Evolutionary conservation across 2,113 vertebrate genomes (phyloP).

Genomic region (Nymphicus hollandicus): DNA sequence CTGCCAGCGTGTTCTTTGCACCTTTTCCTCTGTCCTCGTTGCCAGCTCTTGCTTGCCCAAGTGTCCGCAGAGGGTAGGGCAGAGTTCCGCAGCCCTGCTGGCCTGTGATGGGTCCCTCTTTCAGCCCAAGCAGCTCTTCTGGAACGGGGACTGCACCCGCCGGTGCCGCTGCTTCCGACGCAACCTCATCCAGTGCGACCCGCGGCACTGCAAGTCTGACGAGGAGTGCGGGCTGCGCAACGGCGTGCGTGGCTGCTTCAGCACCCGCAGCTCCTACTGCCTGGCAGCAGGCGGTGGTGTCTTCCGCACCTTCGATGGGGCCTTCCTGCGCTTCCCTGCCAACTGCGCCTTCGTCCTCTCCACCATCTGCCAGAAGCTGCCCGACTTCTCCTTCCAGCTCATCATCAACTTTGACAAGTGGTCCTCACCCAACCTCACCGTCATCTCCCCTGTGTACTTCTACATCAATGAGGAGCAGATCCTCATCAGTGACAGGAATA

Average conservation of each 20-base stretch:
- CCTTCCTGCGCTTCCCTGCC: conserved; percentile 93
- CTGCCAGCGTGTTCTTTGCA: fast-evolving
- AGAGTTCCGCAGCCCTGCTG: fast-evolving
- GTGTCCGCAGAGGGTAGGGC: fast-evolving
- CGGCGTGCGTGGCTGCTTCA: conserved; percentile 89
- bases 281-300: conserved; percentile 90
- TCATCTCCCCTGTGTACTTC: conserved; percentile 95
- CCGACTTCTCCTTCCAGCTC: conserved; percentile 96
- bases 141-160: conserved; percentile 92
- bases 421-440: conserved; percentile 93
- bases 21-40: not conserved
- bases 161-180: conserved; percentile 96
- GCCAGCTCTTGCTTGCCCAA: fast-evolving
- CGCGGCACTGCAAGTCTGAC: conserved; percentile 89
- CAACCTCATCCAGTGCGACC: conserved; percentile 97
- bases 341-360: conserved; percentile 97
- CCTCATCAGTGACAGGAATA: conserved; percentile 89
- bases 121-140: conserved; percentile 96
- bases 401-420: conserved; percentile 98
- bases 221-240: conserved; percentile 88
- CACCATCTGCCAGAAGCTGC: conserved; percentile 97
- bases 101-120: fast-evolving
- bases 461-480: conserved; percentile 99
- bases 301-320: conserved; percentile 94
- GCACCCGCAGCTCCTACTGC: conserved; percentile 87